phyloP scores from a whole-genome alignment of 2,797 vertebrate species.

The Sebastes steindachneri region DNA sequence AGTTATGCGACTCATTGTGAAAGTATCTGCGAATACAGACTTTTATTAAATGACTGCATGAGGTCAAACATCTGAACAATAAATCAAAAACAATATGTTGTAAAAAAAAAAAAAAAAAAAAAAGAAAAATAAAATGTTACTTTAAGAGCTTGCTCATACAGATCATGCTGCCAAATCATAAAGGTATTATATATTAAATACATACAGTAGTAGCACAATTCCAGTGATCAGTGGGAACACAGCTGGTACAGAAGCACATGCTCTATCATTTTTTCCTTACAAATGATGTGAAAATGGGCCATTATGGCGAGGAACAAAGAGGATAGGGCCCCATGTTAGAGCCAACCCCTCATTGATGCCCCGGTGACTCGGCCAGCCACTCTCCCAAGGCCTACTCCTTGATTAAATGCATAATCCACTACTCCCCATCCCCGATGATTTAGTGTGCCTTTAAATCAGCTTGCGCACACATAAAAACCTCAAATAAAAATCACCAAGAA shows the following conservation, averaged over 20 bases:
- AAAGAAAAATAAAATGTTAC: background rate
- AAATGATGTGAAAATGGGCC: slow-evolving; percentile 81
- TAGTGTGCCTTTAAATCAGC: slow-evolving; percentile 90
- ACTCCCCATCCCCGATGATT: slow-evolving; percentile 85
- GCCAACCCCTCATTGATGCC: slow-evolving; percentile 77
- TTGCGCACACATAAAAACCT: slow-evolving; percentile 89
- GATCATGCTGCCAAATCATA: background rate
- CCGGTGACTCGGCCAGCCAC: slow-evolving; percentile 83
- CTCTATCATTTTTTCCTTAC: slow-evolving; percentile 51
- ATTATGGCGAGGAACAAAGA: slow-evolving; percentile 79
- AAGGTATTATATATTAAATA: slow-evolving; percentile 31
- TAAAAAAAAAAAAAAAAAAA: too few relatives aligned
- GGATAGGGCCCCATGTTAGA: slow-evolving; percentile 72
- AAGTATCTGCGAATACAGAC: background rate
- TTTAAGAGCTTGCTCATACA: background rate
- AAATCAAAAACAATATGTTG: background rate
- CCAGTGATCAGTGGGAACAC: slow-evolving; percentile 46
- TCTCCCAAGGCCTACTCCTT: slow-evolving; percentile 88
- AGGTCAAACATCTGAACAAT: background rate
- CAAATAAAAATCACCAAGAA: slow-evolving; percentile 90
- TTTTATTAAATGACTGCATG: background rate
- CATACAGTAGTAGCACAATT: slow-evolving; percentile 1
- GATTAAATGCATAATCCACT: slow-evolving; percentile 92
- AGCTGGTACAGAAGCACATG: slow-evolving; percentile 38
- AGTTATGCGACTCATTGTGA: background rate